phyloP scores from a whole-genome alignment of 2,113 vertebrate species.

The Tinamus guttatus region DNA sequence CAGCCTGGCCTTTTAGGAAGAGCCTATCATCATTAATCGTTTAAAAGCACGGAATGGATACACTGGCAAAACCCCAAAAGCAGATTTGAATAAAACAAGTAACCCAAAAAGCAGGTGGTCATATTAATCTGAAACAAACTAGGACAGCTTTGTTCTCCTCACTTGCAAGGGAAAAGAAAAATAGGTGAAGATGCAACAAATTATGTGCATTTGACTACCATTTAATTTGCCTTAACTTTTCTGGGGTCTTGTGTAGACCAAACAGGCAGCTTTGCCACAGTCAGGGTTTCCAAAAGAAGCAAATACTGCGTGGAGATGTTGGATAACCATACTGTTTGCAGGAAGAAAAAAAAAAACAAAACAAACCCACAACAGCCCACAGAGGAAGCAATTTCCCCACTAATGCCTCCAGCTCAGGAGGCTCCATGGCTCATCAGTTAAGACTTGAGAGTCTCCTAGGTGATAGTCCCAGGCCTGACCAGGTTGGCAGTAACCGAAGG shows the following conservation, averaged over 20 bases:
- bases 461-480: neutral
- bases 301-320: neutral
- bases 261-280: neutral
- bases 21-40: neutral
- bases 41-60: neutral
- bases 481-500: neutral
- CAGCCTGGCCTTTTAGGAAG: neutral
- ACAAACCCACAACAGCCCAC: too few species aligned
- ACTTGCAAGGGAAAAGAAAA: neutral
- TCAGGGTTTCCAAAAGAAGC: neutral
- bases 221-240: neutral
- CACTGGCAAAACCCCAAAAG: neutral
- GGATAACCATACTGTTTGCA: neutral
- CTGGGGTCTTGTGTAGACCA: neutral
- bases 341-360: too few species aligned
- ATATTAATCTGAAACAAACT: neutral
- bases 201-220: neutral
- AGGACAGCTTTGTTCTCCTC: neutral
- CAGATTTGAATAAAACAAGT: neutral
- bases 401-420: neutral
- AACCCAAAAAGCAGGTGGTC: neutral
- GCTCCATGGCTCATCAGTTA: neutral
- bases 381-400: neutral
- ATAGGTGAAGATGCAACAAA: neutral
- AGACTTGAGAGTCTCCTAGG: neutral